phyloP scores from a whole-genome alignment of 1,140 invertebrate genomes.

The Caenorhabditis inopinata region DNA sequence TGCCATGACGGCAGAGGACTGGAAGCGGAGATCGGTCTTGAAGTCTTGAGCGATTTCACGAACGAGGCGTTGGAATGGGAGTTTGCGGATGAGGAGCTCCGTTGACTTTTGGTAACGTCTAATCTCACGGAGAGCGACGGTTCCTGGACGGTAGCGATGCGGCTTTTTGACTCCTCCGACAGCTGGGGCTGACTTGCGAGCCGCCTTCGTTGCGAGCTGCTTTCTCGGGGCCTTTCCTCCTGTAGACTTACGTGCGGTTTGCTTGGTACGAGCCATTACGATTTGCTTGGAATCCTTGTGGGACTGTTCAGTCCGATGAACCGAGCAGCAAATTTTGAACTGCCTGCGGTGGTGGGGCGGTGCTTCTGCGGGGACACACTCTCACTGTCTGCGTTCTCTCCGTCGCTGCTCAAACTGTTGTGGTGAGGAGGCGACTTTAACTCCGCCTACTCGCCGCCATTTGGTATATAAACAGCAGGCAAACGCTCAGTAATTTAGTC shows the following conservation, averaged over 20 bases:
- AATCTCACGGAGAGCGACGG: conserved; percentile 55
- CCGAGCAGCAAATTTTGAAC: too few relatives aligned
- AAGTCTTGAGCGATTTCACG: conserved; percentile 80
- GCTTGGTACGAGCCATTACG: conserved; percentile 80
- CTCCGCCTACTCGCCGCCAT: too few relatives aligned
- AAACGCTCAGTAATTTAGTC: too few relatives aligned
- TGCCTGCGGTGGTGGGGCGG: too few relatives aligned
- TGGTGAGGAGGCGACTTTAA: too few relatives aligned
- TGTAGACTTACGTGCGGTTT: conserved; percentile 75
- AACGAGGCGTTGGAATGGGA: conserved; percentile 68
- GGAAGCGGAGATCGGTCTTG: conserved; percentile 78
- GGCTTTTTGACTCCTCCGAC: conserved; percentile 78
- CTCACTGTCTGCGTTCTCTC: too few relatives aligned
- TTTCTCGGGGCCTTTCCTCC: conserved; percentile 70
- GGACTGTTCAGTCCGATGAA: too few relatives aligned
- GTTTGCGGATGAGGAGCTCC: too few relatives aligned
- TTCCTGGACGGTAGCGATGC: conserved; percentile 69
- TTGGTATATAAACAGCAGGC: too few relatives aligned
- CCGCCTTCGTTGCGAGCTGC: conserved; percentile 70
- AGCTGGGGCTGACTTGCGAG: conserved; percentile 69
- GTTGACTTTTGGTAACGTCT: conserved; percentile 69
- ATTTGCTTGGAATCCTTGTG: background rate
- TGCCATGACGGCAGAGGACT: conserved; percentile 77
- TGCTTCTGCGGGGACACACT: too few relatives aligned
- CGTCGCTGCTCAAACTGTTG: too few relatives aligned